Percentiles rank a stretch among this genome's conserved stretches.
These are phyloP conservation scores for Cotesia congregata DNA, from an alignment of 2,888 invertebrate genomes.

Conservation along the genomic window DNA sequence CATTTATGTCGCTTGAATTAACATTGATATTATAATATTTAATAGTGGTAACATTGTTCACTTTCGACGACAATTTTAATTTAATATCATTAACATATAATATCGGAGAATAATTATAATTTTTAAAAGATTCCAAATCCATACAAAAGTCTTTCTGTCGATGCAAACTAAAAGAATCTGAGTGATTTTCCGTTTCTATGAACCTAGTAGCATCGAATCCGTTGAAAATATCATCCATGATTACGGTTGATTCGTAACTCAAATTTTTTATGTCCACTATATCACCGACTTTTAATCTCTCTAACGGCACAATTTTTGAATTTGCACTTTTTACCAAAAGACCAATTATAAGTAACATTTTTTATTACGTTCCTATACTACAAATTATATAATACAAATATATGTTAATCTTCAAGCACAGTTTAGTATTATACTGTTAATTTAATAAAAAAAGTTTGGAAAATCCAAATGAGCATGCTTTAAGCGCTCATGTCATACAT, in stretches of 20 bases:
- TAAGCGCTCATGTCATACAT: too few relatives aligned
- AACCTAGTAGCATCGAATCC: background rate
- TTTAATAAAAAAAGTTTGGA: too few relatives aligned
- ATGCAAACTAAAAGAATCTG: background rate
- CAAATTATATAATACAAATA: too few relatives aligned
- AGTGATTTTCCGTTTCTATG: background rate
- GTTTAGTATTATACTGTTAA: too few relatives aligned
- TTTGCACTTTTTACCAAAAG: too few relatives aligned
- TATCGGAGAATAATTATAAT: background rate
- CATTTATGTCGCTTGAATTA: conserved; percentile 40
- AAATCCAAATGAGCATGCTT: too few relatives aligned
- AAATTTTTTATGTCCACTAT: too few relatives aligned
- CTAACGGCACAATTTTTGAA: too few relatives aligned
- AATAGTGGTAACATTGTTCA: background rate
- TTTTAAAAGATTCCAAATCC: background rate
- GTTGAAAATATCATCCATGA: background rate
- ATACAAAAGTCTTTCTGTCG: background rate
- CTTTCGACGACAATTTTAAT: background rate
- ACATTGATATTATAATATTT: background rate
- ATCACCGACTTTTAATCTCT: too few relatives aligned
- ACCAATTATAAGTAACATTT: too few relatives aligned
- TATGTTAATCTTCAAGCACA: too few relatives aligned
- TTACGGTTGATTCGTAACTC: background rate
- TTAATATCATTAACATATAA: background rate
- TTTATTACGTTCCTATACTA: too few relatives aligned